Evolutionary conservation across 2,888 invertebrate species (phyloP).

Genomic region (Eupeodes latifasciatus): DNA sequence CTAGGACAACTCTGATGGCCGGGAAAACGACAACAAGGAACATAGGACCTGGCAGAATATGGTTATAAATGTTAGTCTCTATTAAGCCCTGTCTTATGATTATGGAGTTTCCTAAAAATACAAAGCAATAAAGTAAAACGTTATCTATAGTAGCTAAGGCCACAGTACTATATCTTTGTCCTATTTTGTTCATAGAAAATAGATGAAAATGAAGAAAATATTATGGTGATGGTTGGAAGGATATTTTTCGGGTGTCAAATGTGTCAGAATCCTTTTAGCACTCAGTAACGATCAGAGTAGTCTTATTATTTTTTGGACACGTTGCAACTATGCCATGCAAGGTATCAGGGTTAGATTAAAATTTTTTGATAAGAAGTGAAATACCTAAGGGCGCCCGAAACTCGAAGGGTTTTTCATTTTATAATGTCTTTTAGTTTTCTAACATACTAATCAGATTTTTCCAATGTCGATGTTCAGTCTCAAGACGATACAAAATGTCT

Average conservation of each 20-base stretch:
- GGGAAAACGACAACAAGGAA: not conserved
- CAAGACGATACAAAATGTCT: too few species aligned
- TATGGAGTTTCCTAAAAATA: constrained; percentile 38
- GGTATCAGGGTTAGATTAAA: not conserved
- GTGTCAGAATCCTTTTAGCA: not conserved
- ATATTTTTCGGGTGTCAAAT: constrained; percentile 23
- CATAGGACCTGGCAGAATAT: not conserved
- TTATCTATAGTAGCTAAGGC: not conserved
- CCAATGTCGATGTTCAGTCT: too few species aligned
- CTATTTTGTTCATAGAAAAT: not conserved
- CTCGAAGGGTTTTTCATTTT: not conserved
- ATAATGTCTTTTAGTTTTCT: too few species aligned
- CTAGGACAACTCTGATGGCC: too few species aligned
- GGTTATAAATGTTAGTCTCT: constrained; percentile 13
- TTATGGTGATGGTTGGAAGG: not conserved
- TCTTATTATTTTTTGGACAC: not conserved
- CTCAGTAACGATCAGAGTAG: not conserved
- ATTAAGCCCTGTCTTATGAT: constrained; percentile 40
- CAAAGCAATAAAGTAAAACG: constrained; percentile 19
- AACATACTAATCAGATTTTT: too few species aligned
- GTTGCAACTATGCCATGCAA: not conserved
- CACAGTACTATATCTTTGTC: not conserved
- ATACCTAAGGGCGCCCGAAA: not conserved
- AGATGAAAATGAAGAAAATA: not conserved
- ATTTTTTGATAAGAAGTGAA: not conserved